phyloP scores from a whole-genome alignment of 2,113 vertebrate species.

The Brachypodius melanocephalos region DNA sequence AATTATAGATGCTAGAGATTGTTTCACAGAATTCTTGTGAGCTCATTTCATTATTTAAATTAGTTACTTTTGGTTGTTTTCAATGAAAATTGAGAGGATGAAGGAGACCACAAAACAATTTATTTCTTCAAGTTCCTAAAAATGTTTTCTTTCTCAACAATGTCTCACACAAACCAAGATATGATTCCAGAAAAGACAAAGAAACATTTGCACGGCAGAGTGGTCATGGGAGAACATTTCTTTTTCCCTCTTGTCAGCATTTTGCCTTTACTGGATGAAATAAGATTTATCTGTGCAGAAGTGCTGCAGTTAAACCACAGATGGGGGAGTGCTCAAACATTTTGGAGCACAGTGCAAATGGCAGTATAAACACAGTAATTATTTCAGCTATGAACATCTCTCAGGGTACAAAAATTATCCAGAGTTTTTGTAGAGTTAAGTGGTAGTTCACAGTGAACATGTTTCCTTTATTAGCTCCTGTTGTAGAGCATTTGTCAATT shows the following conservation, averaged over 20 bases:
- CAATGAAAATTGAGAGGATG: background rate
- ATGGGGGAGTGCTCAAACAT: background rate
- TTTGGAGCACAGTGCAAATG: background rate
- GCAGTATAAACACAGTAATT: background rate
- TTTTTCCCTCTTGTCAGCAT: background rate
- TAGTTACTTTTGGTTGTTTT: background rate
- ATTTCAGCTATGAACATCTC: background rate
- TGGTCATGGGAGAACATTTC: background rate
- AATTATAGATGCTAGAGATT: background rate
- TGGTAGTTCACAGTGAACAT: background rate
- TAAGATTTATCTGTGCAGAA: slow-evolving; percentile 21
- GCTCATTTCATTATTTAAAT: background rate
- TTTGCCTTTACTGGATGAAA: background rate
- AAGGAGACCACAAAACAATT: background rate
- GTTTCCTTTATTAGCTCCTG: background rate
- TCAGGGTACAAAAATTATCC: background rate
- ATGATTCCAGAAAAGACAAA: background rate
- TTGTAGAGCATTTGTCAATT: background rate
- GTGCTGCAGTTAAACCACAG: background rate
- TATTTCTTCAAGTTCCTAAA: background rate
- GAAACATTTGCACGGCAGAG: background rate
- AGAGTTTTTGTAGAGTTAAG: background rate
- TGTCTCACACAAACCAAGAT: background rate
- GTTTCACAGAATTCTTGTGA: background rate
- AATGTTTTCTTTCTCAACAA: background rate